phyloP scores from a whole-genome alignment of 2,888 invertebrate species.

The Masnerella sp. region DNA sequence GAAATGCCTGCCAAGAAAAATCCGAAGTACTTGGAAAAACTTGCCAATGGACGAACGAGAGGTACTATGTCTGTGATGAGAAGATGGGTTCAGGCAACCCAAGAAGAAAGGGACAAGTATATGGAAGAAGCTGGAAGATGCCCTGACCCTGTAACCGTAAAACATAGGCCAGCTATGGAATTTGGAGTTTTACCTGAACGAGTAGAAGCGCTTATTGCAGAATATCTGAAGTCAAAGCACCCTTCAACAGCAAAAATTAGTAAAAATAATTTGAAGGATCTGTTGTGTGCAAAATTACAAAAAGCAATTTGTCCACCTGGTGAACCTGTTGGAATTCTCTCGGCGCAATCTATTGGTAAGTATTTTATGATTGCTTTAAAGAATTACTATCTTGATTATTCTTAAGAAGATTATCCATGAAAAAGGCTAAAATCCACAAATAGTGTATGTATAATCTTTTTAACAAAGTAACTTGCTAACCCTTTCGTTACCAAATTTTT shows the following conservation, averaged over 20 bases:
- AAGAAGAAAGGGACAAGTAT: slow-evolving; percentile 81
- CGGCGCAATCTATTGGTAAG: slow-evolving; percentile 92
- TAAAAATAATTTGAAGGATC: slow-evolving; percentile 80
- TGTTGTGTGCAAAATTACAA: slow-evolving; percentile 87
- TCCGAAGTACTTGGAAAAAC: slow-evolving; percentile 67
- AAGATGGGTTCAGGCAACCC: slow-evolving; percentile 83
- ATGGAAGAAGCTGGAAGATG: slow-evolving; percentile 78
- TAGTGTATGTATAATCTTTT: too few relatives aligned
- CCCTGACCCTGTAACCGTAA: slow-evolving; percentile 87
- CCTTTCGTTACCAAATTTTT: too few relatives aligned
- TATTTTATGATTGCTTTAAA: background rate
- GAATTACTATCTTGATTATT: too few relatives aligned
- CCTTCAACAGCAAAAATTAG: slow-evolving; percentile 41
- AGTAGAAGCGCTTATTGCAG: slow-evolving; percentile 83
- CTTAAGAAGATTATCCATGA: too few relatives aligned
- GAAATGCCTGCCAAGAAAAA: slow-evolving; percentile 69
- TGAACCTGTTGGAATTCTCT: slow-evolving; percentile 96
- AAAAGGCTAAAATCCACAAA: too few relatives aligned
- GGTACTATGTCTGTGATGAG: slow-evolving; percentile 82
- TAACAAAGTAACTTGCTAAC: too few relatives aligned
- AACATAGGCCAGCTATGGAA: slow-evolving; percentile 85
- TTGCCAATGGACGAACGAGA: slow-evolving; percentile 81
- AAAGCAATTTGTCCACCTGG: slow-evolving; percentile 91
- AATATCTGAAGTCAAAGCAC: slow-evolving; percentile 78
- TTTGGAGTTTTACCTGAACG: slow-evolving; percentile 92